Base-by-base conservation (phyloP, 2,797 vertebrate genomes). In the Galagoides demidoff region DNA sequence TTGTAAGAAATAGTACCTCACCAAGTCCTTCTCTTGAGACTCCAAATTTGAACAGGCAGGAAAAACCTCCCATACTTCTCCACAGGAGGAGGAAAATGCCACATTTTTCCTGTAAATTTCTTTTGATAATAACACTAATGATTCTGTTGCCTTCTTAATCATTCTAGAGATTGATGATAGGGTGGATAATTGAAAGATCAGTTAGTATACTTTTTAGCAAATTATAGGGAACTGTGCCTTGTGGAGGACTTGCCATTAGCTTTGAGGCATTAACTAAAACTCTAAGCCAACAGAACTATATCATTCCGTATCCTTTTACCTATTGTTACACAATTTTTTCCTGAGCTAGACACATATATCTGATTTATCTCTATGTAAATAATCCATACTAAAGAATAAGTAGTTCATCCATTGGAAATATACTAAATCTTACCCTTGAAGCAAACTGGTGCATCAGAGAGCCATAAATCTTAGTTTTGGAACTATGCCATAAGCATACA, bases 81-180 rank as follows among this genome's bases (percentile, higher is more conserved):
- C 23, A 74, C 2, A 78, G 43, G 17, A 78, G 61, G 23, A 37
- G 22, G 27, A 9, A 93, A 79, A 87, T 74, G 23, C 34, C 52
- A 83, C n/a, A 78, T 90, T 87, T 85, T 89, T 89, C 78, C 57
- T 78, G 23, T 73, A 79, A 83, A 89, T 96, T 86, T 16, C 57
- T 59, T 86, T 92, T 31, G 57, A 90, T 86, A 20, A 83, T 94
- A 49, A 73, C 12, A 39, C 39, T 92, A 63, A 37, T 31, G 20
- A 93, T 27, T 82, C 55, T 57, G 12, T 63, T 79, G 31, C 3
- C 12, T 79, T 90, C 29, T 76, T 64, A 11, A 16, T 39, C 39
- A 82, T 85, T 90, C 84, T 77, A 9, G n/a, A 85, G n/a, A 81
- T 6, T 78, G n/a, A 9, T 82, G 25, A 64, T 77, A 90, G 20